Evolutionary conservation across 2,113 vertebrate genomes (phyloP), one percentile per base, ranked within the genome.

Genomic region (Sus scrofa): DNA sequence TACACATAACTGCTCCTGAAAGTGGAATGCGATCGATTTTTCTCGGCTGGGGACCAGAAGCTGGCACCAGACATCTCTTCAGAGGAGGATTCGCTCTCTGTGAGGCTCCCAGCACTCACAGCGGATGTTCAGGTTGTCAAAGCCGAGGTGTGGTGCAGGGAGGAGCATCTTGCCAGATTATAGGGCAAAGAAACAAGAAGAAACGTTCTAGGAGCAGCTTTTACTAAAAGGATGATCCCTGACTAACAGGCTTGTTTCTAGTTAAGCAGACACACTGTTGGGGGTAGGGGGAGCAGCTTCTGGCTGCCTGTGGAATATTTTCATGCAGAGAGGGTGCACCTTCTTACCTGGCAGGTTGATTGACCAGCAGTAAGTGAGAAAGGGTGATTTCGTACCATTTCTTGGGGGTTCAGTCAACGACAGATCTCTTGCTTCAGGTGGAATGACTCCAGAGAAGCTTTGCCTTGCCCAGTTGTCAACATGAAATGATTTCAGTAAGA

Each of bases 11-110:
- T 56, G 85, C 77, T 94, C 37, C 94, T 89, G 26, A 79, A 50
- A 95, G 68, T 75, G 88, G 68, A 94, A 86, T 1, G 0, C 20
- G 87, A 96, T 97, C 1, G 5, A 93, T 91, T 93, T 96, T 89
- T 68, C 77, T 70, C 3, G 0, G 34, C 78, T 68, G 50, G n/a
- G 52, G 56, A 93, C 39, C 68, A 86, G 85, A 60, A 63, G n/a
- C 58, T 77, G 50, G 68, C 10, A 62, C 83, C 82, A 58, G 82
- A 84, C 39, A 0, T 32, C 56, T 77, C 62, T 82, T 89, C 52
- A 50, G 44, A 92, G 62, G 56, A 87, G 34, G 79, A 50, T 56
- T 89, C 2, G 0, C 32, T 86, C 20, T 58, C 75, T 39, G 65
- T 30, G 63, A 56, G 77, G 68, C 65, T 68, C 73, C 13, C 19